These are phyloP conservation scores for Hypercompe scribonia DNA, from an alignment of 2,888 invertebrate genomes.

Conservation along the genomic window DNA sequence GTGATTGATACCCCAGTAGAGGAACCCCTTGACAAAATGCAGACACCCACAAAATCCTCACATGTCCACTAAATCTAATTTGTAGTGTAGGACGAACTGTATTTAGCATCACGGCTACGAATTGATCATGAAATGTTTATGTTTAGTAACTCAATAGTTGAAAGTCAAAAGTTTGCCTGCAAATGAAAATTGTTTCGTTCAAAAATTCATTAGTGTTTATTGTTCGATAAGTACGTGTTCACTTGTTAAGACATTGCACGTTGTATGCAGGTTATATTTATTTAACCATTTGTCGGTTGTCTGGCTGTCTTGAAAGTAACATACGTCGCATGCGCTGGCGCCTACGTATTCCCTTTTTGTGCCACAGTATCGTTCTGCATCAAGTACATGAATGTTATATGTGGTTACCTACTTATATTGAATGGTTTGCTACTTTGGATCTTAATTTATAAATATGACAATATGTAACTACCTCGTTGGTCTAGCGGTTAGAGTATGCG, in stretches of 20 bases:
- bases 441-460: neutral
- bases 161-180: neutral
- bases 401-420: neutral
- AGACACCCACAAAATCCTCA: constrained; percentile 55
- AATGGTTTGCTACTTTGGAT: neutral
- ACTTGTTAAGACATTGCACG: neutral
- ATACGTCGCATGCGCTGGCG: constrained; percentile 24
- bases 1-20: constrained; percentile 68
- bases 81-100: constrained; percentile 50
- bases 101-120: constrained; percentile 11
- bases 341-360: constrained; percentile 31
- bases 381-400: constrained; percentile 6
- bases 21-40: constrained; percentile 71
- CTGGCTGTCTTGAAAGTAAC: constrained; percentile 7
- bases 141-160: neutral
- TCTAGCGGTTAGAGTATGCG: no score
- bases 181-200: neutral
- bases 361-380: constrained; percentile 19
- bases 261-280: neutral
- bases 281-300: neutral
- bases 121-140: constrained; percentile 25
- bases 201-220: neutral
- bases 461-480: neutral
- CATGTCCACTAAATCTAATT: constrained; percentile 59
- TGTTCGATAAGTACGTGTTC: neutral